Evolutionary conservation across 2,797 vertebrate species (phyloP).

Genomic region (Eptatretus atami): DNA sequence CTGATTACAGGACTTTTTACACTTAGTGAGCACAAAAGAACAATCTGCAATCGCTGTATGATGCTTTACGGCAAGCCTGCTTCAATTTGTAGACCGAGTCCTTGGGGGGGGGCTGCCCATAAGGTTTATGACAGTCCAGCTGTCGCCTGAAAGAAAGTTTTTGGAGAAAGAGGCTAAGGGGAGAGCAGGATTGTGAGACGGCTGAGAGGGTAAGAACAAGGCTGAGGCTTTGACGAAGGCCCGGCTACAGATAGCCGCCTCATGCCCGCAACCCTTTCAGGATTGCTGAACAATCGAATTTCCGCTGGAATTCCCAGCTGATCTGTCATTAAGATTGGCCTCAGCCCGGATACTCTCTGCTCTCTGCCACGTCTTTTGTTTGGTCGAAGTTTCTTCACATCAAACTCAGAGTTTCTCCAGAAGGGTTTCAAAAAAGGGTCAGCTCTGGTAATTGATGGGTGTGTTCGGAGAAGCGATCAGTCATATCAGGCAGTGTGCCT

Average conservation of each 20-base stretch:
- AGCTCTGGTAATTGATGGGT: too few species aligned
- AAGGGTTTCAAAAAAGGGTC: too few species aligned
- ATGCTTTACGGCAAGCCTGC: not conserved
- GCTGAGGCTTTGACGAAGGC: too few species aligned
- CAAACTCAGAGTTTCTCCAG: too few species aligned
- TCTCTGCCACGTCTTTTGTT: too few species aligned
- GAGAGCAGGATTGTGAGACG: not conserved
- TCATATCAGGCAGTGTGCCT: too few species aligned
- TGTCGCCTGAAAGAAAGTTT: not conserved
- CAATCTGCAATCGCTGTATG: not conserved
- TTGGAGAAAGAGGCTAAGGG: not conserved
- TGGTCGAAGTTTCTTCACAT: too few species aligned
- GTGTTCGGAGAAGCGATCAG: too few species aligned
- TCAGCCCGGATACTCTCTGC: not conserved
- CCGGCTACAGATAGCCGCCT: not conserved
- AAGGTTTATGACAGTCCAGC: slow-evolving; percentile 1
- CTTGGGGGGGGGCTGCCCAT: not conserved
- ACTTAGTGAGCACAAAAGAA: not conserved
- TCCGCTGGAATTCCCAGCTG: slow-evolving; percentile 4
- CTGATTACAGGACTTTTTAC: slow-evolving; percentile 3
- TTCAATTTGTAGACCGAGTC: slow-evolving; percentile 1
- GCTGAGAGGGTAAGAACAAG: not conserved
- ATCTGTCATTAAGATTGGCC: slow-evolving; percentile 4
- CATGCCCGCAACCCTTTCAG: slow-evolving; percentile 2
- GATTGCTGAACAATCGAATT: slow-evolving; percentile 3